These are phyloP conservation scores for Meloidogyne floridensis DNA, from an alignment of 1,140 invertebrate genomes.

Conservation along the genomic window DNA sequence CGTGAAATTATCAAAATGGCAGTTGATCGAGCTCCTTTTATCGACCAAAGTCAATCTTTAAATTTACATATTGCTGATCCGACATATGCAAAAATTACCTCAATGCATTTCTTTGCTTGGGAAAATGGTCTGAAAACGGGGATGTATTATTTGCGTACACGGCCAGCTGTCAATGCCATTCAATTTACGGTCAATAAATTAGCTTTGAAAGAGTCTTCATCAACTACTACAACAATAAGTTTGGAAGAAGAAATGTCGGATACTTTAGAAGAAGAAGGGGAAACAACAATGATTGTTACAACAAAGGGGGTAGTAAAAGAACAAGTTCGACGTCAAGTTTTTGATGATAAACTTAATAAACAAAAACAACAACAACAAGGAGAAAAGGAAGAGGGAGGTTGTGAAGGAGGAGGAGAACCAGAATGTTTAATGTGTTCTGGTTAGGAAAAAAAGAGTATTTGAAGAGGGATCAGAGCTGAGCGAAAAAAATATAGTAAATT, in stretches of 20 bases:
- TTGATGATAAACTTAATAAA: constrained; percentile 26
- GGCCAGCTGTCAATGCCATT: constrained; percentile 90
- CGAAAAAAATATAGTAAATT: no score
- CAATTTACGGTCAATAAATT: constrained; percentile 79
- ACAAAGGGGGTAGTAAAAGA: background rate
- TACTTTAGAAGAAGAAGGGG: background rate
- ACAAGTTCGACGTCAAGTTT: background rate
- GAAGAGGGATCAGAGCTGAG: background rate
- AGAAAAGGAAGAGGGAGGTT: no score
- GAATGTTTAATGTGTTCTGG: constrained; percentile 45
- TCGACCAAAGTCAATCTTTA: constrained; percentile 96
- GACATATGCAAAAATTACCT: constrained; percentile 87
- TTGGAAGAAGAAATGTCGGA: background rate
- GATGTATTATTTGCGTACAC: constrained; percentile 97
- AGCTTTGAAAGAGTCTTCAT: constrained; percentile 19
- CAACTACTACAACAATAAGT: no score
- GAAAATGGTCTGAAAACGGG: constrained; percentile 94
- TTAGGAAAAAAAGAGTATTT: constrained; percentile 24
- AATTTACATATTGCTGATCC: constrained; percentile 95
- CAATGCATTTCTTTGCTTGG: constrained; percentile 98
- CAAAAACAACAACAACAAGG: background rate
- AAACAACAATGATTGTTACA: background rate
- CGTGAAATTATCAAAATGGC: constrained; percentile 94
- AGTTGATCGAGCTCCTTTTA: constrained; percentile 92
- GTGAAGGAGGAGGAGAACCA: constrained; percentile 25